Conservation (phyloP, 2,888 invertebrate species). For the Spodoptera littoralis region DNA sequence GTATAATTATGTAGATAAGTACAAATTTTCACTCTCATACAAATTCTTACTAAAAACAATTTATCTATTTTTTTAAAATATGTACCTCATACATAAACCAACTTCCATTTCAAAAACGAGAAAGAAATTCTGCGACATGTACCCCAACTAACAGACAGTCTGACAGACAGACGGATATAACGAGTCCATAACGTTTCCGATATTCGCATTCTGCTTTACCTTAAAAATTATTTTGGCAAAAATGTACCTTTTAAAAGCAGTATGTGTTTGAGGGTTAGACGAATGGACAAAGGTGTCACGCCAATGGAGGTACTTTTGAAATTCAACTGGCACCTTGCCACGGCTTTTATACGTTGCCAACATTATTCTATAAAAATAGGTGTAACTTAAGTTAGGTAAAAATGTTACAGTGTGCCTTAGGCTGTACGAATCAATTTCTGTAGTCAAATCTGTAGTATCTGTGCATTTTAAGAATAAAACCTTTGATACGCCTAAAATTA, state of each 20-base stretch:
- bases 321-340: conserved; percentile 14
- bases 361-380: not conserved
- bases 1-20: no score
- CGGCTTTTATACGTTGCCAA: not conserved
- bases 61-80: no score
- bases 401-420: not conserved
- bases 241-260: conserved; percentile 11
- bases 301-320: not conserved
- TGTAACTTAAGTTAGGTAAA: not conserved
- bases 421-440: no score
- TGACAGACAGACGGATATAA: not conserved
- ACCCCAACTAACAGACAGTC: not conserved
- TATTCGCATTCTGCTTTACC: no score
- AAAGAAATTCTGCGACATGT: no score
- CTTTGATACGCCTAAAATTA: no score
- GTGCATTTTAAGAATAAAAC: no score
- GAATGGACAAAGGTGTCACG: conserved; percentile 19
- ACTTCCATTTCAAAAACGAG: no score
- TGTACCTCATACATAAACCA: no score
- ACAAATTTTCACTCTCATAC: no score
- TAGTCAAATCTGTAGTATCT: no score
- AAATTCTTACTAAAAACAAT: no score
- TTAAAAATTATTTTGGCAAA: conserved; percentile 18
- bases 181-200: conserved; percentile 1
- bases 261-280: conserved; percentile 21